phyloP scores from a whole-genome alignment of 2,113 vertebrate genomes.

The Oryzias woworae region DNA sequence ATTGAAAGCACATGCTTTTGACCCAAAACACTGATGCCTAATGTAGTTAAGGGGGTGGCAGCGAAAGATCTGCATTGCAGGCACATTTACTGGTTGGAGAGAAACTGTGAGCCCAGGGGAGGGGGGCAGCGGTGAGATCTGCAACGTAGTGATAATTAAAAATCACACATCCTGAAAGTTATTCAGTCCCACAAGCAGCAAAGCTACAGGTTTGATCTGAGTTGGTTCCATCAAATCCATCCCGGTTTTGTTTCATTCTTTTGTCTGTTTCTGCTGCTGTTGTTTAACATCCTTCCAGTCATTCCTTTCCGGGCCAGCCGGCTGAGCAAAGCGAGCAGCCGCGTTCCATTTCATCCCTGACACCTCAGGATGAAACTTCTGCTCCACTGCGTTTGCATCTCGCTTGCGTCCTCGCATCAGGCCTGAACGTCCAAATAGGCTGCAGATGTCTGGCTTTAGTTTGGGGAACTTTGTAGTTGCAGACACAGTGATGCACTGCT shows the following conservation, averaged over 20 bases:
- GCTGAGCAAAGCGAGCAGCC: constrained; percentile 39
- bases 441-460: constrained; percentile 52
- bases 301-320: constrained; percentile 31
- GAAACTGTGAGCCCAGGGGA: constrained; percentile 12
- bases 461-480: constrained; percentile 15
- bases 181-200: neutral
- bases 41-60: constrained; percentile 31
- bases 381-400: constrained; percentile 42
- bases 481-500: constrained; percentile 3
- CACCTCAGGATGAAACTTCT: constrained; percentile 48
- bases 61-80: constrained; percentile 18
- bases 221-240: neutral
- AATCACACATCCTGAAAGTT: neutral
- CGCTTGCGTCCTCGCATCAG: constrained; percentile 19
- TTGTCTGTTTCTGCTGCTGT: constrained; percentile 5
- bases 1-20: constrained; percentile 70
- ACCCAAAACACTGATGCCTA: constrained; percentile 30
- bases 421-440: constrained; percentile 24
- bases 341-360: constrained; percentile 54
- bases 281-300: constrained; percentile 33
- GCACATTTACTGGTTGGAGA: constrained; percentile 11
- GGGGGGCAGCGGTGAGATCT: neutral
- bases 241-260: constrained; percentile 4
- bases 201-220: neutral
- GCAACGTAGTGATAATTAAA: neutral